Evolutionary conservation across 2,797 vertebrate species (phyloP), one percentile per base, ranked within the genome.

Genomic region (Sebastiscus tertius): DNA sequence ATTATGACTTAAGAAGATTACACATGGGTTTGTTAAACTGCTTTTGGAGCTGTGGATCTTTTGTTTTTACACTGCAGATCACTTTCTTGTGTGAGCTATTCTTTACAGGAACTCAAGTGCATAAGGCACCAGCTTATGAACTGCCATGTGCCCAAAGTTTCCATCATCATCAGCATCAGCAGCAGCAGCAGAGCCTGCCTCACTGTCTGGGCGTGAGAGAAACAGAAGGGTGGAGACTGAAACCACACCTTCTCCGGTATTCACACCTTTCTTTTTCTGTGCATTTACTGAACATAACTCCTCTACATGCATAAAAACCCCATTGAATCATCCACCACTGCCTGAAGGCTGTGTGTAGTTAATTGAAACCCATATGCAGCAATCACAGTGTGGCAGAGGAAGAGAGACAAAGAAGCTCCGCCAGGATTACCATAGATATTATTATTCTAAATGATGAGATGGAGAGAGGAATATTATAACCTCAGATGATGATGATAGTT

Each of bases 171-270:
- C 79, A 75, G 1, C 68, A 80, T 2, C 64, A 36, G 3, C 77
- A 80, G 8, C 62, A 74, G 24, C 61, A 75, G 22, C 29, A 56
- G 34, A 49, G 26, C 3, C 4, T 24, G 29, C 14, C 20, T 75
- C 13, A 22, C 14, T 60, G 27, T 87, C 70, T 26, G 75, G 58
- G 76, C 20, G 66, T 62, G 77, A 77, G 33, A 71, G n/a, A 49
- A 31, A 31, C 63, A 42, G 33, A 75, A 86, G 89, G 83, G 88
- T 90, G 84, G 85, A 80, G 78, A 61, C 80, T 34, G 2, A 24
- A 63, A 78, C 82, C 88, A 87, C 85, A 84, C 89, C 87, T 87
- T 87, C 77, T 26, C 36, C 22, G 2, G 18, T n/a, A n/a, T 70
- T 39, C 75, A 78, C 82, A 81, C 78, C 69, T 59, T 63, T 72